Evolutionary conservation across 2,113 vertebrate genomes (phyloP).

Genomic region (Lycaon pictus): DNA sequence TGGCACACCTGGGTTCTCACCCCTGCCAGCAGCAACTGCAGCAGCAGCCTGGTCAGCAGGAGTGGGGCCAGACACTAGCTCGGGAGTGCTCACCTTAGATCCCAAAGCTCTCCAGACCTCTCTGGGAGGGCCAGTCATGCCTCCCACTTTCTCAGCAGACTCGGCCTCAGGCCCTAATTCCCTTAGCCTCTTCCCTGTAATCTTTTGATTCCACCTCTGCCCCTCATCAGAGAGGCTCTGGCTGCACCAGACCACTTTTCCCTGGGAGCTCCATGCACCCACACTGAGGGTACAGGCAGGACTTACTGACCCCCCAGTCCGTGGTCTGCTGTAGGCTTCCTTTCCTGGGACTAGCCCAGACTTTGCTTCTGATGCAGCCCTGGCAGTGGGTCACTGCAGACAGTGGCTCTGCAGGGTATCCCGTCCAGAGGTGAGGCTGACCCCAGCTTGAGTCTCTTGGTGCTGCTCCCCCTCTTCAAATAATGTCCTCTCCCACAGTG

Average conservation of each 20-base stretch:
- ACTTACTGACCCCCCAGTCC: not conserved
- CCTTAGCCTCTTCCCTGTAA: not conserved
- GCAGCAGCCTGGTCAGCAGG: not conserved
- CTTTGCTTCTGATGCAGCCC: not conserved
- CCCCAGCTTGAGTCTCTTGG: not conserved
- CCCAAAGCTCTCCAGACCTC: not conserved
- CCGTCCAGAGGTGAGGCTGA: not conserved
- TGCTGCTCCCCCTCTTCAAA: not conserved
- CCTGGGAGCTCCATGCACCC: not conserved
- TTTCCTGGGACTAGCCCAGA: not conserved
- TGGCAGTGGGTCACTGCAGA: not conserved
- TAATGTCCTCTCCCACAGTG: not conserved
- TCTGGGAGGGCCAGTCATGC: not conserved
- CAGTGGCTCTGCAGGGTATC: not conserved
- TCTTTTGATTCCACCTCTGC: not conserved
- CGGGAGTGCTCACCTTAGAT: fast-evolving
- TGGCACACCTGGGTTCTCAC: not conserved
- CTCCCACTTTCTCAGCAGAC: not conserved
- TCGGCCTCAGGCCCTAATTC: not conserved
- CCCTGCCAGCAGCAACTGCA: not conserved
- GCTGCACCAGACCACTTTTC: not conserved
- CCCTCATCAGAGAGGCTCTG: not conserved
- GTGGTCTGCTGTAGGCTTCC: not conserved
- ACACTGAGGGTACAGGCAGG: not conserved
- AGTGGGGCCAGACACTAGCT: not conserved